A percentile compares a stretch with the other conserved stretches of the same genome.
Evolutionary conservation across 2,888 invertebrate species (phyloP).

Genomic region (Hanleya hanleyi): DNA sequence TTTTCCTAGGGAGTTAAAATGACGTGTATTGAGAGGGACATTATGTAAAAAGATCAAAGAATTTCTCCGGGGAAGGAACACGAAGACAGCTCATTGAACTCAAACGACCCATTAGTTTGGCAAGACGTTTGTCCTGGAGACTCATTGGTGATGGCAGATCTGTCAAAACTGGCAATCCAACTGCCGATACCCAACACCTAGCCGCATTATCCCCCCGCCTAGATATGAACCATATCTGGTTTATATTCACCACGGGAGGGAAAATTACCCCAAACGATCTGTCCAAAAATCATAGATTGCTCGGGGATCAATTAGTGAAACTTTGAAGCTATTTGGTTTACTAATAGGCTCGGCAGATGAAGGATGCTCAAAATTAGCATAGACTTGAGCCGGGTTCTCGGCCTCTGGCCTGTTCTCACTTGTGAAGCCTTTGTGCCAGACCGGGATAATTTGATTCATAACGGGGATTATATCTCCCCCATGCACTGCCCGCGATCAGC

Average conservation of each 20-base stretch:
- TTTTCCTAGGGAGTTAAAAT: no score
- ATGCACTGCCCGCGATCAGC: neutral
- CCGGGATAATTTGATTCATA: conserved; percentile 8
- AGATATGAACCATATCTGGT: neutral
- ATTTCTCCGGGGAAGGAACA: neutral
- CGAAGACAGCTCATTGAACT: neutral
- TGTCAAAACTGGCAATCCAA: no score
- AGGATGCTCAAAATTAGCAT: conserved; percentile 1
- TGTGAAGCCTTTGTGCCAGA: neutral
- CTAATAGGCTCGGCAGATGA: conserved; percentile 3
- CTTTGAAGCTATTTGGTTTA: conserved; percentile 9
- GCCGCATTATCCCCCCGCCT: no score
- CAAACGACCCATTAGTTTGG: neutral
- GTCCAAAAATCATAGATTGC: conserved; percentile 10
- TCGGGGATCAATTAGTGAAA: neutral
- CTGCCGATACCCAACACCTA: no score
- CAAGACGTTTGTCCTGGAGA: neutral
- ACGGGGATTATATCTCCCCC: conserved; percentile 8
- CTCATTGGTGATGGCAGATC: neutral
- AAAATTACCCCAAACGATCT: neutral
- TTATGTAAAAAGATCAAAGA: conserved; percentile 7
- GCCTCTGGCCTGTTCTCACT: neutral
- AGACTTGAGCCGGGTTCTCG: neutral
- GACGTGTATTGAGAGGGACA: neutral
- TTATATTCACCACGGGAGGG: neutral